Percentiles rank a stretch among this genome's conserved stretches.
phyloP scores from a whole-genome alignment of 2,113 vertebrate species.

The Pygoscelis adeliae region DNA sequence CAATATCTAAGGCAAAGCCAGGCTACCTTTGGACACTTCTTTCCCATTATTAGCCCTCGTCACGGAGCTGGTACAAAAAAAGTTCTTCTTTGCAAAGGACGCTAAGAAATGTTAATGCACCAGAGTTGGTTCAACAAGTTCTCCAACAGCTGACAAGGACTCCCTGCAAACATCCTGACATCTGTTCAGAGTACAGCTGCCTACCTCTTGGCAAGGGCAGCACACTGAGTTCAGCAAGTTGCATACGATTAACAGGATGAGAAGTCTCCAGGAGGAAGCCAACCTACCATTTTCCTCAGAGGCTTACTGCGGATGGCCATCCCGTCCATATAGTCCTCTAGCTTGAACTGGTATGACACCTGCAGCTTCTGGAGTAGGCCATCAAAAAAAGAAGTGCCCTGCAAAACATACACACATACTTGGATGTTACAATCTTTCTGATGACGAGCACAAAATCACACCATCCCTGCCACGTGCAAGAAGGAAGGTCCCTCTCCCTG shows the following conservation, averaged over 20 bases:
- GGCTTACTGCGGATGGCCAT: slow-evolving; percentile 93
- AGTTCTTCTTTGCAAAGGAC: not conserved
- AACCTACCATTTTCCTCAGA: slow-evolving; percentile 88
- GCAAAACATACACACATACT: slow-evolving; percentile 13
- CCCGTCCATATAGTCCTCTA: slow-evolving; percentile 96
- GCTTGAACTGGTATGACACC: slow-evolving; percentile 90
- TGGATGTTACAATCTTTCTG: not conserved
- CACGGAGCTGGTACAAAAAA: not conserved
- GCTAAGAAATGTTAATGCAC: not conserved
- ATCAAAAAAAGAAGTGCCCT: slow-evolving; percentile 94
- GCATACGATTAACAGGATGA: not conserved
- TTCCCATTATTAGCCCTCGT: not conserved
- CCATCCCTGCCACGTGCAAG: not conserved
- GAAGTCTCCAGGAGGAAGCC: not conserved
- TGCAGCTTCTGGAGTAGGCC: slow-evolving; percentile 93
- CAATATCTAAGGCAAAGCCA: not conserved
- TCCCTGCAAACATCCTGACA: not conserved
- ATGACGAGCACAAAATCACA: not conserved
- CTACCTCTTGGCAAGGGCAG: not conserved
- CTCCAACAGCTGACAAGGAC: not conserved
- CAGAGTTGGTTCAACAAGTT: not conserved
- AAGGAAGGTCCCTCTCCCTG: not conserved
- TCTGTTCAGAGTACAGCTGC: not conserved
- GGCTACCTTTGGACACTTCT: not conserved
- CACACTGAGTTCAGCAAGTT: not conserved